These are phyloP conservation scores for Ametastegia equiseti DNA, from an alignment of 2,888 invertebrate species.

Conservation along the genomic window DNA sequence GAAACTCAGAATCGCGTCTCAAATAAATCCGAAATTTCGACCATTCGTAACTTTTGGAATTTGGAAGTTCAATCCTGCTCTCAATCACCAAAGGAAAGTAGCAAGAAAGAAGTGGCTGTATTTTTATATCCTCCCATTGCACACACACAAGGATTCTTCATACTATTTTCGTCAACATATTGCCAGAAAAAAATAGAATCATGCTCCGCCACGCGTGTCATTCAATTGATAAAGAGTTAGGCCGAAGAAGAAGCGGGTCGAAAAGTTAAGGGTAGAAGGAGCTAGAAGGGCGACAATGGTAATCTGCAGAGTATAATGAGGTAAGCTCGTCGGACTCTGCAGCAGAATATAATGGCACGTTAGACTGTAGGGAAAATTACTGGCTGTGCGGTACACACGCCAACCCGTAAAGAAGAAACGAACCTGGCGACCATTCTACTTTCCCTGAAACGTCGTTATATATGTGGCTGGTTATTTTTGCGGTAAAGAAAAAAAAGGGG, in stretches of 20 bases:
- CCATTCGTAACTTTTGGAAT: too few species aligned
- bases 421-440: slow-evolving; percentile 10
- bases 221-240: background rate
- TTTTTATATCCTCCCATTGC: too few species aligned
- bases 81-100: too few species aligned
- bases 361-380: slow-evolving; percentile 31
- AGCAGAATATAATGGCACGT: slow-evolving; percentile 31
- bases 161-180: too few species aligned
- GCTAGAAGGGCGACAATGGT: background rate
- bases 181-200: too few species aligned
- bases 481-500: background rate
- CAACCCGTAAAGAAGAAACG: slow-evolving; percentile 15
- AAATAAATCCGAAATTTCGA: too few species aligned
- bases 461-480: background rate
- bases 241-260: background rate
- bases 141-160: too few species aligned
- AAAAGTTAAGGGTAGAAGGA: background rate
- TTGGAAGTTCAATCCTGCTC: too few species aligned
- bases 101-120: too few species aligned
- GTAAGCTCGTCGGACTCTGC: slow-evolving; percentile 28
- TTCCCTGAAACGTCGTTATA: slow-evolving; percentile 1
- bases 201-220: background rate
- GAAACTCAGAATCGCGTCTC: too few species aligned
- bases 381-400: slow-evolving; percentile 29
- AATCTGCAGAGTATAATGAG: background rate